A percentile compares a stretch with the other conserved stretches of the same genome.
These are phyloP conservation scores for Trypoxylon attenuatum DNA, from an alignment of 2,888 invertebrate genomes.

Conservation along the genomic window DNA sequence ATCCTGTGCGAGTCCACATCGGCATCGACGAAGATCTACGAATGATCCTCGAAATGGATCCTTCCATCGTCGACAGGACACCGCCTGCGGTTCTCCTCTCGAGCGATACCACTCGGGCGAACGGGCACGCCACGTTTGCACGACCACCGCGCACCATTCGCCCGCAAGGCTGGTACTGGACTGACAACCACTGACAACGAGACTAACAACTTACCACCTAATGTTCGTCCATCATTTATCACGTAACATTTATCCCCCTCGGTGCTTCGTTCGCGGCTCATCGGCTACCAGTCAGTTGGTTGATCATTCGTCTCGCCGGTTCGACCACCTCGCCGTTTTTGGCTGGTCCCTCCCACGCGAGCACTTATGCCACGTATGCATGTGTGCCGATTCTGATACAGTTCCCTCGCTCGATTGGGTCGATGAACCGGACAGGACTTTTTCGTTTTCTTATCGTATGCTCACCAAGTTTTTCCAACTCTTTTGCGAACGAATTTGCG, in stretches of 20 bases:
- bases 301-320: not conserved
- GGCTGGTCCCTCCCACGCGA: too few species aligned
- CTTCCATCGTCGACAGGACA: constrained; percentile 77
- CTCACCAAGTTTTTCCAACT: too few species aligned
- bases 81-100: constrained; percentile 41
- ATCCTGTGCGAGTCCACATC: constrained; percentile 75
- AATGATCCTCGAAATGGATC: constrained; percentile 80
- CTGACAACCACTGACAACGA: constrained; percentile 31
- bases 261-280: not conserved
- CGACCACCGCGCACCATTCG: constrained; percentile 62
- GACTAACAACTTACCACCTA: constrained; percentile 35
- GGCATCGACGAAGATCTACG: constrained; percentile 79
- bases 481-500: too few species aligned
- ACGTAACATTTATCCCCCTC: not conserved
- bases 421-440: too few species aligned
- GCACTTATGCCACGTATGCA: too few species aligned
- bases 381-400: too few species aligned
- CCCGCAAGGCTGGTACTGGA: constrained; percentile 73
- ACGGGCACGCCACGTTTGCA: constrained; percentile 51
- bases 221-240: constrained; percentile 35
- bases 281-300: not conserved
- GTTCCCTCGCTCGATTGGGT: too few species aligned
- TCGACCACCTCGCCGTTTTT: too few species aligned
- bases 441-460: too few species aligned
- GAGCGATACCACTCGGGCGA: constrained; percentile 25